Evolutionary conservation across 2,113 vertebrate species (phyloP), one percentile per base, ranked within the genome.

Genomic region (Rutilus rutilus): DNA sequence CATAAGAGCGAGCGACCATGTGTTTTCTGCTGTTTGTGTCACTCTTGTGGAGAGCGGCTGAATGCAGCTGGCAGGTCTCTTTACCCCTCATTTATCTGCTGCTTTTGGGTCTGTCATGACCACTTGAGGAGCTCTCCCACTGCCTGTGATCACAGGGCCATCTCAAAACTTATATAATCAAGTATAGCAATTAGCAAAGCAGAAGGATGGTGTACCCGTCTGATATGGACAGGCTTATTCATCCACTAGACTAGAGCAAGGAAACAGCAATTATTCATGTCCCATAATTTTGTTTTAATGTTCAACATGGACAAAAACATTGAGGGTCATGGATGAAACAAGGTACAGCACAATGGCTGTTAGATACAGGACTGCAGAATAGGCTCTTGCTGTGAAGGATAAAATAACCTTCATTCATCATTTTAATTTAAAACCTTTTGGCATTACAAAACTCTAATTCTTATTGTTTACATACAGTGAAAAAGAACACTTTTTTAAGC

Each of bases 171-270:
- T 78, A 76, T 65, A 77, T 81, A 80, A 80, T 36, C 12, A 52
- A 77, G 62, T 81, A 64, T 0, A 77, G 81, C 77, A 86, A 86
- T 86, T 86, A 85, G 85, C 39, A 71, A 73, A 47, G 78, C 60
- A 82, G 14, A 64, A 75, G 3, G 71, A 45, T 69, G 74, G 71
- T 52, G 23, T 50, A 71, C 78, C 21, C 33, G 3, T 71, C 39
- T 64, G 21, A 45, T 77, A 6, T 82, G 25, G 82, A 54, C 81
- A 75, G 82, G 42, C 54, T 77, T 77, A 14, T 81, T 84, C 71
- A 84, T 84, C 77, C 73, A 81, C 69, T 84, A 79, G n/a, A 81
- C 69, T 81, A 79, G 19, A 78, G 30, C 78, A 77, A 64, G 75
- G 71, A 69, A 64, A 86, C 60, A 54, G n/a, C 85, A 50, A n/a